Percentiles rank a stretch among this genome's conserved stretches.
Evolutionary conservation across 2,888 invertebrate genomes (phyloP).

Genomic region (Scaptodrosophila latifasciaeformis): DNA sequence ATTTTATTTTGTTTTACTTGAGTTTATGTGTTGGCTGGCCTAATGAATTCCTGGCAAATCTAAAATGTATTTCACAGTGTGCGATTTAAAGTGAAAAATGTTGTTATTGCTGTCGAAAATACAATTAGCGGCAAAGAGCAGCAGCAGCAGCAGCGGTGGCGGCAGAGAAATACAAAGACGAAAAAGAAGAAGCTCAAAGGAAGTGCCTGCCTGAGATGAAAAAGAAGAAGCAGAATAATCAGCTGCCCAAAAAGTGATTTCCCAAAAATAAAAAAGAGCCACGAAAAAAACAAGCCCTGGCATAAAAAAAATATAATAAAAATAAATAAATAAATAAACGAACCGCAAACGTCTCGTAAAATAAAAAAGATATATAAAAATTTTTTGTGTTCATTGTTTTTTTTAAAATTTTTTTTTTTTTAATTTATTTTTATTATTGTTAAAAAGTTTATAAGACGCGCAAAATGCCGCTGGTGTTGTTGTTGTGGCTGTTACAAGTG

Average conservation of each 20-base stretch:
- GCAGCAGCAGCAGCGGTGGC: slow-evolving; percentile 31
- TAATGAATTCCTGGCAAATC: neutral
- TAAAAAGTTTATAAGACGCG: too few species aligned
- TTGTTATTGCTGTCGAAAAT: slow-evolving; percentile 20
- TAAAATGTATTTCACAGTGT: slow-evolving; percentile 1
- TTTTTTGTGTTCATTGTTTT: too few species aligned
- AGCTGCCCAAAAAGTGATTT: neutral
- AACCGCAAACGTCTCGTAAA: too few species aligned
- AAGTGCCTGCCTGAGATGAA: slow-evolving; percentile 33
- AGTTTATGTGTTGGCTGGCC: too few species aligned
- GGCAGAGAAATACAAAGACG: neutral
- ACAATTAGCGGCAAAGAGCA: too few species aligned
- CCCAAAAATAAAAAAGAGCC: too few species aligned
- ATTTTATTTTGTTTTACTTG: too few species aligned
- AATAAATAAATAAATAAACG: neutral
- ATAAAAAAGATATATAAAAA: too few species aligned
- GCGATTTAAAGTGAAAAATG: slow-evolving; percentile 40
- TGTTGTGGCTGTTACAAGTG: slow-evolving; percentile 7
- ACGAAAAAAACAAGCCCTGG: too few species aligned
- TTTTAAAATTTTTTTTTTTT: too few species aligned
- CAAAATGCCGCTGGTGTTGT: too few species aligned
- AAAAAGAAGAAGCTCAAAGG: slow-evolving; percentile 20
- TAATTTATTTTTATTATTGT: too few species aligned
- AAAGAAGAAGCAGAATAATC: neutral
- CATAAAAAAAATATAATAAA: neutral